A percentile compares a stretch with the other conserved stretches of the same genome.
Evolutionary conservation across 2,888 invertebrate species (phyloP).

Genomic region (Parapristionchus giblindavisi): DNA sequence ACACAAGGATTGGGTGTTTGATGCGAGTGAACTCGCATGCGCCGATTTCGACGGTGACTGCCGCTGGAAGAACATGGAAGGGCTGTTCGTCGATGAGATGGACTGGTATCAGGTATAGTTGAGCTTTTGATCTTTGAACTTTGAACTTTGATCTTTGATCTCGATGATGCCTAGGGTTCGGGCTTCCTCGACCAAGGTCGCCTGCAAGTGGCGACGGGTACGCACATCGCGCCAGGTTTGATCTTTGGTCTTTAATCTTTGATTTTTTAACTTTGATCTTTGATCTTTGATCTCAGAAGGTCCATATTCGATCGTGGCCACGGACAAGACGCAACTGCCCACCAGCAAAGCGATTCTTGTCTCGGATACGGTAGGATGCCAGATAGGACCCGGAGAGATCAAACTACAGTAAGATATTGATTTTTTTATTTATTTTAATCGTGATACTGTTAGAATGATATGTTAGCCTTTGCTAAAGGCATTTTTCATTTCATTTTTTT

Average conservation of each 20-base stretch:
- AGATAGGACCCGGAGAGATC: slow-evolving; percentile 54
- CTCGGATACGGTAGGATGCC: slow-evolving; percentile 60
- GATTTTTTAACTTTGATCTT: not conserved
- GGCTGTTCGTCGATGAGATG: slow-evolving; percentile 65
- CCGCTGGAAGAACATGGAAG: slow-evolving; percentile 67
- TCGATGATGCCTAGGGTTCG: slow-evolving; percentile 53
- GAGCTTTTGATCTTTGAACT: not conserved
- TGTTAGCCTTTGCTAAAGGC: too few relatives aligned
- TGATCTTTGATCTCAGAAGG: slow-evolving; percentile 54
- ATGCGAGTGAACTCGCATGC: slow-evolving; percentile 53
- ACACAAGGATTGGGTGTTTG: slow-evolving; percentile 25
- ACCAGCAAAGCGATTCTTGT: slow-evolving; percentile 64
- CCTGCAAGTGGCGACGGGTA: slow-evolving; percentile 61
- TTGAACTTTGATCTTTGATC: not conserved
- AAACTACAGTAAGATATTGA: slow-evolving; percentile 51
- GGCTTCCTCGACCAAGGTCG: slow-evolving; percentile 61
- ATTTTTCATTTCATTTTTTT: too few relatives aligned
- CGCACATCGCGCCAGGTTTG: slow-evolving; percentile 58
- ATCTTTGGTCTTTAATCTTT: not conserved
- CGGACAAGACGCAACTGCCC: slow-evolving; percentile 59
- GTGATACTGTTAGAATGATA: too few relatives aligned
- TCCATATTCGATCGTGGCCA: slow-evolving; percentile 64
- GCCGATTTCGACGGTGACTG: slow-evolving; percentile 64
- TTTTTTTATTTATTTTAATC: too few relatives aligned
- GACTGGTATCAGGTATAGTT: slow-evolving; percentile 60